Base-by-base conservation (phyloP, 1,140 invertebrate genomes). In the Tetragnatha versicolor region DNA sequence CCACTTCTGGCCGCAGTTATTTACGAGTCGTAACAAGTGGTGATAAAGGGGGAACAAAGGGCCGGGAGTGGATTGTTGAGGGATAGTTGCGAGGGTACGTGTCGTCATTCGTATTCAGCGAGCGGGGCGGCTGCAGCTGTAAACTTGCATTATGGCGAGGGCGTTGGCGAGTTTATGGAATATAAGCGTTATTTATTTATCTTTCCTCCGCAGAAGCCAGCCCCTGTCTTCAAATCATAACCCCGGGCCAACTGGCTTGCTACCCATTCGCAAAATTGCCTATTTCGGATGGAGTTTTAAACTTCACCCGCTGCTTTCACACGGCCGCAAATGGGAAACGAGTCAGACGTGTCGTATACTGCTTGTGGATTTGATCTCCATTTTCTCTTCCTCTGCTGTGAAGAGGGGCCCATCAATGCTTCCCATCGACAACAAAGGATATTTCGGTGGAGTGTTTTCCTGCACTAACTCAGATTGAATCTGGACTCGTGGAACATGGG, bases 131-230 rank as follows among this genome's bases (percentile, higher is more conserved):
- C n/a, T 58, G 58, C 58, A 75, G 72, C 31, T 75, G 72, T 75
- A 75, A 75, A 75, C 55, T 75, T 51, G 51, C 72, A 75, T 75
- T 75, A 75, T 25, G 27, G 72, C 53, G 39, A 35, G 42, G 51
- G 35, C 37, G 72, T 63, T 58, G 60, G 72, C 58, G 72, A 75
- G 72, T 75, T 75, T 75, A 75, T 75, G 72, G 72, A 75, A 75
- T 75, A 75, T 75, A 61, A 42, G 39, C 37, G 33, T 75, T 75
- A 75, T 49, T 75, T 75, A 75, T 75, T 75, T 75, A 75, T 75
- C 33, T 33, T 31, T 7, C 49, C 14, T 33, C 25, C 35, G 29
- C 25, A 47, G 27, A 12, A 20, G 20, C 31, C 42, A 63, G 58
- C 37, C 63, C 55, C 55, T 37, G 27, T 58, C 69, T 25, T 72